These are phyloP conservation scores for Choristoneura rosaceana DNA, from an alignment of 2,888 invertebrate genomes.

Conservation along the genomic window DNA sequence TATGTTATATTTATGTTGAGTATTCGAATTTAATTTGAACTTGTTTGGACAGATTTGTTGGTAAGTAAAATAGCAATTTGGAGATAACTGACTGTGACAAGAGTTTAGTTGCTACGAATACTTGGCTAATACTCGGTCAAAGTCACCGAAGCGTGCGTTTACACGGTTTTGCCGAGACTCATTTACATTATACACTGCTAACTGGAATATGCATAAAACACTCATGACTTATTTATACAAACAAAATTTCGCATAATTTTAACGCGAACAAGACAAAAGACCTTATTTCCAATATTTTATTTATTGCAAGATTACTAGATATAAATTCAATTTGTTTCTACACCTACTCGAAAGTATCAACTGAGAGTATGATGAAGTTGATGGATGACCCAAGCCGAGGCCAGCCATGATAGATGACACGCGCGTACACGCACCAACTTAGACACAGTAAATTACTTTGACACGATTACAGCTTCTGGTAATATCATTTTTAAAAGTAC, in stretches of 20 bases:
- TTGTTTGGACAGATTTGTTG: conserved; percentile 16
- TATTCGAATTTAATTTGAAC: conserved; percentile 26
- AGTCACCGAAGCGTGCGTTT: conserved; percentile 19
- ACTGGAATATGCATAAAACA: conserved; percentile 7
- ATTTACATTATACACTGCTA: conserved; percentile 24
- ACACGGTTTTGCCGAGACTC: conserved; percentile 22
- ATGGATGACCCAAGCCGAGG: conserved; percentile 57
- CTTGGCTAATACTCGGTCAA: conserved; percentile 13
- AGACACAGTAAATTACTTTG: conserved; percentile 29
- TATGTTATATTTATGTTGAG: conserved; percentile 23
- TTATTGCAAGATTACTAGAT: conserved; percentile 8
- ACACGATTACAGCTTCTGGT: conserved; percentile 33
- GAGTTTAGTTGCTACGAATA: conserved; percentile 31
- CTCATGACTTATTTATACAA: conserved; percentile 2
- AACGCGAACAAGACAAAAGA: not conserved
- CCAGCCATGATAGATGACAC: conserved; percentile 61
- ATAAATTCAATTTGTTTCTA: conserved; percentile 58
- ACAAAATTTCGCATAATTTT: not conserved
- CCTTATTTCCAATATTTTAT: not conserved
- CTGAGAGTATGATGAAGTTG: conserved; percentile 50
- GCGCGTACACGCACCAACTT: conserved; percentile 48
- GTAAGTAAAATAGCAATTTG: conserved; percentile 29
- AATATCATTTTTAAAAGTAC: not conserved
- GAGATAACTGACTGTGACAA: conserved; percentile 26
- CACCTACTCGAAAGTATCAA: conserved; percentile 43